Conservation (phyloP, 2,888 invertebrate species). For the Callosobruchus maculatus region DNA sequence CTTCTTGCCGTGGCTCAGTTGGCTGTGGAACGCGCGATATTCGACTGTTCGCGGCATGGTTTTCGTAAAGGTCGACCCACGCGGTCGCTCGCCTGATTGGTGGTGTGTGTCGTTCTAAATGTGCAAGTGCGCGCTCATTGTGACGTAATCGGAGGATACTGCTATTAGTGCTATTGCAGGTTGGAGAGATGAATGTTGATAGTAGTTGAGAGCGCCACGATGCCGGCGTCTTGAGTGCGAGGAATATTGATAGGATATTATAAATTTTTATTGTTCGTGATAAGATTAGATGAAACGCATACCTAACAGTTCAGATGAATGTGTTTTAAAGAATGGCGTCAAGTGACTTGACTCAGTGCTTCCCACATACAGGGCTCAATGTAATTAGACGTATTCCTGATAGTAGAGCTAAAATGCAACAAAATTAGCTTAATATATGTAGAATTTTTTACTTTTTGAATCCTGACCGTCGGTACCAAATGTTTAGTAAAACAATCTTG, state of each 20-base stretch:
- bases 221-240: not conserved
- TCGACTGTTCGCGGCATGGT: not conserved
- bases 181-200: not conserved
- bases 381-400: too few species aligned
- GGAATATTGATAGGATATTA: not conserved
- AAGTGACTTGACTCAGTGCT: too few species aligned
- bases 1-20: not conserved
- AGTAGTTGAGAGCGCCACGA: not conserved
- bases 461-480: too few species aligned
- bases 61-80: not conserved
- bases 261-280: not conserved
- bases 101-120: not conserved
- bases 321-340: too few species aligned
- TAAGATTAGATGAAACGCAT: not conserved
- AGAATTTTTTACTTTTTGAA: too few species aligned
- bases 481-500: too few species aligned
- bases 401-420: too few species aligned
- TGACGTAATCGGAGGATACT: not conserved
- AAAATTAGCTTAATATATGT: too few species aligned
- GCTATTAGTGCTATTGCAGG: not conserved
- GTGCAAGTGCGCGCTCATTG: not conserved
- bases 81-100: not conserved
- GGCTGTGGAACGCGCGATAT: not conserved
- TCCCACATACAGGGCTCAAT: too few species aligned
- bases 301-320: too few species aligned